These are phyloP conservation scores for Pomacea maculata DNA, from an alignment of 1,140 invertebrate species.

Conservation along the genomic window DNA sequence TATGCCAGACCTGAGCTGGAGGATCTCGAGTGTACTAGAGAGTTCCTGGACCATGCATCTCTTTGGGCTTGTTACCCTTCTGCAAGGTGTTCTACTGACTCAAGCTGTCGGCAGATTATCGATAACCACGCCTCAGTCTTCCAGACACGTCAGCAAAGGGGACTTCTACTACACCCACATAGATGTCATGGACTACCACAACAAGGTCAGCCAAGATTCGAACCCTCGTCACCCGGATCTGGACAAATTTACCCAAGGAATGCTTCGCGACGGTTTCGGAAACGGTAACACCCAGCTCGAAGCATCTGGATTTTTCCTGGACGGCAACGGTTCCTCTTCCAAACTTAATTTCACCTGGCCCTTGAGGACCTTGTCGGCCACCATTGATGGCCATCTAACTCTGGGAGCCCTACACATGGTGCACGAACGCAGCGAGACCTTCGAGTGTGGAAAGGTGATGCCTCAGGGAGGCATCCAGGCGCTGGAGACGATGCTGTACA, in stretches of 20 bases:
- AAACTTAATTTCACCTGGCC: conserved; percentile 75
- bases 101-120: too few species aligned
- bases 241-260: not conserved
- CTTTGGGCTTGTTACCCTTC: too few species aligned
- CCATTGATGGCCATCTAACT: conserved; percentile 80
- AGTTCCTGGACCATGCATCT: too few species aligned
- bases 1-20: too few species aligned
- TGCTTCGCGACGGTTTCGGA: not conserved
- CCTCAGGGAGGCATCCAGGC: conserved; percentile 90
- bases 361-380: conserved; percentile 80
- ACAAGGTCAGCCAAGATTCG: not conserved
- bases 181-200: not conserved
- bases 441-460: conserved; percentile 89
- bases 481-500: conserved; percentile 91
- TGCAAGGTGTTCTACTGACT: too few species aligned
- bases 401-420: conserved; percentile 95
- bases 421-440: conserved; percentile 85
- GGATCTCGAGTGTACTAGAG: too few species aligned
- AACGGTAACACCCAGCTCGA: not conserved
- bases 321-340: conserved; percentile 27
- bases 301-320: conserved; percentile 1
- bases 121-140: too few species aligned
- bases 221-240: not conserved
- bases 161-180: too few species aligned
- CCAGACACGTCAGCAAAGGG: too few species aligned